These are phyloP conservation scores for Hypanus sabinus DNA, from an alignment of 2,113 vertebrate genomes.

Conservation along the genomic window DNA sequence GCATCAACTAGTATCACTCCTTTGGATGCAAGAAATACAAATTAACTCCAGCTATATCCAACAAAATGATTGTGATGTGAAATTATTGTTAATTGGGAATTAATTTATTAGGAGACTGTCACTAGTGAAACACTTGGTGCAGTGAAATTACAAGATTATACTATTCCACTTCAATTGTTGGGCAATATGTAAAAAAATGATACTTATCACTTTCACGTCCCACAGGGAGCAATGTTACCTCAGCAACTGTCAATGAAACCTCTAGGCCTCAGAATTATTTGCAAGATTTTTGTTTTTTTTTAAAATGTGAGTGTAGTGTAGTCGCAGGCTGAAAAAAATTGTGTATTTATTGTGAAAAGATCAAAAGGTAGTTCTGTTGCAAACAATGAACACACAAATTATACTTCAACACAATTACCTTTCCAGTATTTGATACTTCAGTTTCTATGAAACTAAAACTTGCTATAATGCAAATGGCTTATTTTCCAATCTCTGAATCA, in stretches of 20 bases:
- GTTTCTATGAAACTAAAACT: neutral
- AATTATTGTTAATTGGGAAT: neutral
- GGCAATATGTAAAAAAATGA: neutral
- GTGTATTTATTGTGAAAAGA: neutral
- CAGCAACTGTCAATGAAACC: neutral
- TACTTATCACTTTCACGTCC: neutral
- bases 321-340: neutral
- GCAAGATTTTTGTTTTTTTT: neutral
- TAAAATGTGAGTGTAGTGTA: neutral
- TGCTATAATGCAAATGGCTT: neutral
- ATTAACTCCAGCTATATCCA: neutral
- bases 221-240: neutral
- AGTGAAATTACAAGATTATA: neutral
- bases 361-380: neutral
- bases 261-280: neutral
- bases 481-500: neutral
- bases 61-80: neutral
- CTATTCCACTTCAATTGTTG: neutral
- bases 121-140: neutral
- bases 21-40: too few relatives aligned
- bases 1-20: neutral
- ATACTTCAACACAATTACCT: neutral
- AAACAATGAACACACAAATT: neutral
- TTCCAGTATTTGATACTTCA: neutral
- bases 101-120: neutral